Conservation (phyloP, 1,140 invertebrate genomes). For the Drosophila novamexicana region DNA sequence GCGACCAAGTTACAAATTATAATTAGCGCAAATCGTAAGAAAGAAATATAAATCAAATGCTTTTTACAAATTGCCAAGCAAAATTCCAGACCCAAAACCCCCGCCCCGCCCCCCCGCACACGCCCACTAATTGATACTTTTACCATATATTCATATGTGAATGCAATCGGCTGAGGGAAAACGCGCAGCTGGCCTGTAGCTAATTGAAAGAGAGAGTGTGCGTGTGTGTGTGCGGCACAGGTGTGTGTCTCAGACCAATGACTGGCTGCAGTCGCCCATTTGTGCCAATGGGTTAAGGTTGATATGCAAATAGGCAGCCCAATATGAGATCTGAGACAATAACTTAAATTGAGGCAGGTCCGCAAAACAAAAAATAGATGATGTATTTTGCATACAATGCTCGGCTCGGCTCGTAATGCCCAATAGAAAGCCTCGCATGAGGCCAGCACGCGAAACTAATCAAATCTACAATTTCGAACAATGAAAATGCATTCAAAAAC, state of each 20-base stretch:
- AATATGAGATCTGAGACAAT: slow-evolving; percentile 14
- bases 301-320: slow-evolving; percentile 53
- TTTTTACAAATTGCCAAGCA: slow-evolving; percentile 17
- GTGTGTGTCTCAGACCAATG: slow-evolving; percentile 7
- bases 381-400: slow-evolving; percentile 44
- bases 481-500: slow-evolving; percentile 4
- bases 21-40: slow-evolving; percentile 60
- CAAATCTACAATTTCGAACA: slow-evolving; percentile 4
- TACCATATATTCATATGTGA: slow-evolving; percentile 55
- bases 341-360: slow-evolving; percentile 50
- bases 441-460: slow-evolving; percentile 9
- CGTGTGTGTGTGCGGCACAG: background rate
- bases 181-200: slow-evolving; percentile 34
- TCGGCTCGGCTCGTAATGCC: background rate
- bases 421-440: slow-evolving; percentile 28
- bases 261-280: slow-evolving; percentile 21
- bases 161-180: slow-evolving; percentile 48
- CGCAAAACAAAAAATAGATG: no score
- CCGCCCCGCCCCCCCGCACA: background rate
- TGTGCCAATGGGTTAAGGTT: slow-evolving; percentile 79
- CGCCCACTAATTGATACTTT: slow-evolving; percentile 72
- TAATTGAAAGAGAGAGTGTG: slow-evolving; percentile 70
- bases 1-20: slow-evolving; percentile 44
- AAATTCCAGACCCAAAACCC: background rate
- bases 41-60: slow-evolving; percentile 36